Conservation (phyloP, 2,113 vertebrate genomes). For the Prunella fulvescens region DNA sequence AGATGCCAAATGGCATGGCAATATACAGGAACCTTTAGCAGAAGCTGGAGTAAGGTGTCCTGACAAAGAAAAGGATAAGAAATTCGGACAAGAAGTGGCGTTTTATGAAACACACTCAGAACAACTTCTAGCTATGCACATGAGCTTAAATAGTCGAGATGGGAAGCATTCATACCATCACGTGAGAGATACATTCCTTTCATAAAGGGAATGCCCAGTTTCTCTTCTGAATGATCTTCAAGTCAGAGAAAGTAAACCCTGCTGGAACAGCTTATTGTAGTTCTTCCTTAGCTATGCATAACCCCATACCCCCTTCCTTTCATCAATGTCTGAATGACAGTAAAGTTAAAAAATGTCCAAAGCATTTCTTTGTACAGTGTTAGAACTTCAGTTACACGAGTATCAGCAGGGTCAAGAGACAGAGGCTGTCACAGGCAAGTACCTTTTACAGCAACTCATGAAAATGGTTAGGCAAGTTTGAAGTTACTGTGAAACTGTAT, state of each 20-base stretch:
- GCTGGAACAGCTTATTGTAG: not conserved
- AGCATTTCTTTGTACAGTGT: not conserved
- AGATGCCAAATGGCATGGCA: not conserved
- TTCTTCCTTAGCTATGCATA: not conserved
- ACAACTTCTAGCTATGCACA: not conserved
- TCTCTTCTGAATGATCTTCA: not conserved
- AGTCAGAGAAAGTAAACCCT: not conserved
- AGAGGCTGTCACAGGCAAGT: not conserved
- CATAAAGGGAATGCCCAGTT: not conserved
- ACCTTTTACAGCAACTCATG: not conserved
- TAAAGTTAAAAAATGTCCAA: not conserved
- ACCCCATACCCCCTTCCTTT: not conserved
- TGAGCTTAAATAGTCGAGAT: not conserved
- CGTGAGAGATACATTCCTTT: not conserved
- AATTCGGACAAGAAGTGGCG: fast-evolving
- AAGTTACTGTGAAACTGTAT: not conserved
- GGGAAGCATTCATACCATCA: not conserved
- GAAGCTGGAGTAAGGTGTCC: not conserved
- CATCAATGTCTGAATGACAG: not conserved
- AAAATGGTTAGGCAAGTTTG: not conserved
- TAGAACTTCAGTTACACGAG: not conserved
- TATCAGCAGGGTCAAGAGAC: not conserved
- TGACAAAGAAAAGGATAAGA: not conserved
- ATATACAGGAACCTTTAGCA: not conserved
- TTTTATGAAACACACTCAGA: not conserved